phyloP scores from a whole-genome alignment of 64 coral and sea anemone genomes.

The Stylophora pistillata region DNA sequence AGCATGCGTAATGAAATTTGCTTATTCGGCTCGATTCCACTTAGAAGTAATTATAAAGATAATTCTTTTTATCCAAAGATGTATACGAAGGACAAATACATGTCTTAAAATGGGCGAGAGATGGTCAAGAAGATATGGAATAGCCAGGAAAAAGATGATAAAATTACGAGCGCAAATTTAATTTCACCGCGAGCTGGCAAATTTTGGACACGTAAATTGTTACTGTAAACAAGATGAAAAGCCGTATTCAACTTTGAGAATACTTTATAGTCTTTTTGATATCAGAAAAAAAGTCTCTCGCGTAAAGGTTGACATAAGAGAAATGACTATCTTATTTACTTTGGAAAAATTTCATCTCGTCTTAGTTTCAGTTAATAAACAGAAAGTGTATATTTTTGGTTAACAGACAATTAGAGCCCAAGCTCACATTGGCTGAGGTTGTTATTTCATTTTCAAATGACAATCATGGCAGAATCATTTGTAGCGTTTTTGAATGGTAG shows the following conservation, averaged over 20 bases:
- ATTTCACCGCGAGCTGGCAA: neutral
- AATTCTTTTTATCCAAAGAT: neutral
- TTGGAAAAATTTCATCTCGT: neutral
- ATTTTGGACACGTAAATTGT: neutral
- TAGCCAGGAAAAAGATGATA: neutral
- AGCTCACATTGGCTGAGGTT: neutral
- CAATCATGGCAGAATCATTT: neutral
- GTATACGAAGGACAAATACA: neutral
- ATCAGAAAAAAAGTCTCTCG: neutral
- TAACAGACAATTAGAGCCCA: neutral
- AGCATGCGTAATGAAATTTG: neutral
- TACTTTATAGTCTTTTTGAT: neutral
- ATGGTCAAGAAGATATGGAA: neutral
- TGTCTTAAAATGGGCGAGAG: neutral
- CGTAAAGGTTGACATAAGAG: neutral
- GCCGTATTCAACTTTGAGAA: neutral
- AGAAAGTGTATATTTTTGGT: neutral
- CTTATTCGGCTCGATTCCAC: neutral
- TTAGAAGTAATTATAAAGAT: neutral
- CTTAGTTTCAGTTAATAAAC: slow-evolving; percentile 10
- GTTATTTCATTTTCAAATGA: neutral
- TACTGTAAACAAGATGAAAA: neutral
- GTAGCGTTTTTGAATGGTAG: neutral
- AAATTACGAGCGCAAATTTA: neutral
- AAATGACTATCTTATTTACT: neutral